Evolutionary conservation across 1,140 invertebrate species (phyloP), one percentile per base, ranked within the genome.

Genomic region (Lordiphosa clarofinis): DNA sequence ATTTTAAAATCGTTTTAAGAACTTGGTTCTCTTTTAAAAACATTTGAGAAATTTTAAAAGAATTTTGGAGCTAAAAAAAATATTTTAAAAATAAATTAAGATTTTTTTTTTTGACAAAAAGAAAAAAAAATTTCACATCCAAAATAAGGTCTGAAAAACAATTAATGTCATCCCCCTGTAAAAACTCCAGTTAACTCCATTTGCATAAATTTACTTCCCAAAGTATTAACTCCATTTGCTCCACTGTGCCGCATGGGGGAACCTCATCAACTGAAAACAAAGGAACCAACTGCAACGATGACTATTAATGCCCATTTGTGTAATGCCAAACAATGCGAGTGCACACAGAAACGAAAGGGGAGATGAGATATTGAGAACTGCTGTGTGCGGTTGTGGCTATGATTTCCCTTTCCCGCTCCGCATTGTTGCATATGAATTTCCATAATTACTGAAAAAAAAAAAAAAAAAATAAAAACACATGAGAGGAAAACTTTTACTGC

Each of bases 301-400:
- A 74, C 70, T 79, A 73, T 78, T 78, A 79, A 81, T 63, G 73
- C 79, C 76, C 76, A 82, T 76, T 36, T 36, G 69, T 58, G 78
- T 64, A 69, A 69, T 69, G 66, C 56, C 48, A 39, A 28, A 40
- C 61, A 70, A 70, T 70, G 66, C 60, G 61, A 66, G 43, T 82
- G 71, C 75, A 81, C 66, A 67, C 53, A 35, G 57, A 58, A 60
- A 37, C 53, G 43, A 19, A 19, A 1, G 44, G 37, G 56, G 60
- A 74, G 74, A 74, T 74, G 71, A 70, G 63, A 74, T 63, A 73
- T 73, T 69, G 71, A 54, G 40, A 48, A 49, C 46, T 74, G 43
- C 55, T 50, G 46, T 38, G 33, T 38, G 38, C 40, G 36, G 69
- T 48, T 66, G 68, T 56, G 53, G 56, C 70, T 70, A 81, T 81